phyloP scores from a whole-genome alignment of 2,797 vertebrate genomes.

The Arnoldichthys spilopterus region DNA sequence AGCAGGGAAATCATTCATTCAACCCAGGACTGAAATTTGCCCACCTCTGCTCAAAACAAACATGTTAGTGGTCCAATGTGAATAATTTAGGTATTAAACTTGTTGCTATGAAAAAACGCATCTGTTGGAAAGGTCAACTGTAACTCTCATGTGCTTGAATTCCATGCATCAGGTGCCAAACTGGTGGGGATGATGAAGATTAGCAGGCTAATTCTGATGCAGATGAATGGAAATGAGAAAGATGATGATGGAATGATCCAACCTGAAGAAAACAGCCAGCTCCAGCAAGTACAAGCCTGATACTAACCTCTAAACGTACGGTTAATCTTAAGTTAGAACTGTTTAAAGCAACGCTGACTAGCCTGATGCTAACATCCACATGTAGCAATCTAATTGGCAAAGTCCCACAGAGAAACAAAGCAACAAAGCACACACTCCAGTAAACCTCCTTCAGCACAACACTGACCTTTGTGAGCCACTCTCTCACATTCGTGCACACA shows the following conservation, averaged over 20 bases:
- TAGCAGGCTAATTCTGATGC: constrained; percentile 48
- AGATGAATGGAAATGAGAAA: constrained; percentile 64
- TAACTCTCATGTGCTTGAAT: background rate
- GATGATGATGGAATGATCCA: constrained; percentile 56
- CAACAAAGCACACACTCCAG: constrained; percentile 41
- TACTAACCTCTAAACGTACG: background rate
- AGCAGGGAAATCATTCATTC: too few relatives aligned
- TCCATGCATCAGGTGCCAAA: too few relatives aligned
- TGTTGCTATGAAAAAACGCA: constrained; percentile 27
- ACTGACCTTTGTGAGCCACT: constrained; percentile 63
- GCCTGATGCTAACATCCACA: background rate
- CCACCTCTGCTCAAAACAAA: too few relatives aligned
- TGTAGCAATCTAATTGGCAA: background rate
- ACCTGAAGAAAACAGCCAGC: constrained; percentile 56
- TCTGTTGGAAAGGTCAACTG: background rate
- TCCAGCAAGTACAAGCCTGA: background rate
- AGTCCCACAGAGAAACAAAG: background rate
- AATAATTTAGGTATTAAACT: background rate
- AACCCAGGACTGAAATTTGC: too few relatives aligned
- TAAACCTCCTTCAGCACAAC: constrained; percentile 54
- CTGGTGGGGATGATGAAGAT: constrained; percentile 8
- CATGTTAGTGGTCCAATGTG: background rate
- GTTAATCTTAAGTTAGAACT: too few relatives aligned
- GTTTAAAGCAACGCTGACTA: background rate
- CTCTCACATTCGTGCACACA: constrained; percentile 56